Evolutionary conservation across 2,113 vertebrate species (phyloP).

Genomic region (Danio rerio): GRCz12tu NC_133186.1:7195501-7196000

Average conservation of each 20-base stretch:
- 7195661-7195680: no score
- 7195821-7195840: conserved; percentile 2
- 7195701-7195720: no score
- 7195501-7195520: no score
- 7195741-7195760: no score
- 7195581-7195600: not conserved
- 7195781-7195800: not conserved
- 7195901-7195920: conserved; percentile 16
- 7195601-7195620: no score
- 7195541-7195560: no score
- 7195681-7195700: no score
- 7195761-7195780: conserved; percentile 8
- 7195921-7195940: not conserved
- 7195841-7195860: conserved; percentile 31
- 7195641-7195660: no score
- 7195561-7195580: not conserved
- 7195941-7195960: conserved; percentile 6
- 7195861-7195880: conserved; percentile 1
- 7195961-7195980: not conserved
- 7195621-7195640: no score
- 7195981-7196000: conserved; percentile 12
- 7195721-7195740: not conserved
- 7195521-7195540: no score
- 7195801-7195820: not conserved
- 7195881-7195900: conserved; percentile 19